Evolutionary conservation across 2,113 vertebrate genomes (phyloP).

Genomic region (Origma solitaria): DNA sequence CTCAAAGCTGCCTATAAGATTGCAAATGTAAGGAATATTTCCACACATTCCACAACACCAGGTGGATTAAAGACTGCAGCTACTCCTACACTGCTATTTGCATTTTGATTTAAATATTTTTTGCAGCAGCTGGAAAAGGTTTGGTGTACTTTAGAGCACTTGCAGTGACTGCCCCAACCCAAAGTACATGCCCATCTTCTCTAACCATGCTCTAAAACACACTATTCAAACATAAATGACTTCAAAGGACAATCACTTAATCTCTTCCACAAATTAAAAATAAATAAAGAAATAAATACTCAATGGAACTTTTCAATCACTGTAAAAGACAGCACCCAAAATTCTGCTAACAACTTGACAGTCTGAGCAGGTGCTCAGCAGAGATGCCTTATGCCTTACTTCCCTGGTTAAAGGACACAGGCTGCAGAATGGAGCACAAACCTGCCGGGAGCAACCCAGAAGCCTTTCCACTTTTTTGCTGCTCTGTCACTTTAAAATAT

Average conservation of each 20-base stretch:
- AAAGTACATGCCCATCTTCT: neutral
- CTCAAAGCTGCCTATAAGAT: neutral
- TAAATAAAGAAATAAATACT: neutral
- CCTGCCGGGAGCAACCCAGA: neutral
- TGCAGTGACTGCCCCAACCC: neutral
- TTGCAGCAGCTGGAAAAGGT: neutral
- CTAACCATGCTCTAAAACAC: neutral
- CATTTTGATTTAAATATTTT: neutral
- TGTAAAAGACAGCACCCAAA: constrained; percentile 16
- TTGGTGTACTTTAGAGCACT: neutral
- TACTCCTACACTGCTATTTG: neutral
- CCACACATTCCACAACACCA: neutral
- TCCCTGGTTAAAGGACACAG: constrained; percentile 49
- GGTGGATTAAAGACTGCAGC: neutral
- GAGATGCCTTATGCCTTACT: neutral
- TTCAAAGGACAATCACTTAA: neutral
- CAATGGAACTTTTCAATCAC: neutral
- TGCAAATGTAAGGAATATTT: neutral
- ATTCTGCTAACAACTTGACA: constrained; percentile 34
- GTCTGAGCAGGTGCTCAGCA: neutral
- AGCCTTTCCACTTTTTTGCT: constrained; percentile 15
- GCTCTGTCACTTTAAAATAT: constrained; percentile 20
- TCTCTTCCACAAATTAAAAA: neutral
- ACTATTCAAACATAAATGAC: neutral
- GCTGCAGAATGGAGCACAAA: constrained; percentile 8